phyloP scores from a whole-genome alignment of 2,113 vertebrate species.

The Pongo pygmaeus region DNA sequence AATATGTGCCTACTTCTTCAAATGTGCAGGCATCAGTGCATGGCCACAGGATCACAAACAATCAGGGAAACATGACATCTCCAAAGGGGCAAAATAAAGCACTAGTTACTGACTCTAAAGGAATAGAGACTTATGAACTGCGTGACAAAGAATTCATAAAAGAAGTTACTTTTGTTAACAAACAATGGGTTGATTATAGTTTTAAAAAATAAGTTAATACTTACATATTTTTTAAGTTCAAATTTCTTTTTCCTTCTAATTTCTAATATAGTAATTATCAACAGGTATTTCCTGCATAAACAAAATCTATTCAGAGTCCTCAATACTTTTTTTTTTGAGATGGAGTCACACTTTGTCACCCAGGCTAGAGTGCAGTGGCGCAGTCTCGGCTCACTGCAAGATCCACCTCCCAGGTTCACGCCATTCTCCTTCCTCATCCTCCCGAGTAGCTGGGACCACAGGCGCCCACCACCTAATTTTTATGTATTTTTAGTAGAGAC shows the following conservation, averaged over 20 bases:
- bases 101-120: background rate
- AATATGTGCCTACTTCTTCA: background rate
- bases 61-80: background rate
- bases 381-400: too few relatives aligned
- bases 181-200: background rate
- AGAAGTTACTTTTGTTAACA: background rate
- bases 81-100: background rate
- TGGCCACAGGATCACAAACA: background rate
- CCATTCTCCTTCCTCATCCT: too few relatives aligned
- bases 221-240: background rate
- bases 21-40: background rate
- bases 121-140: background rate
- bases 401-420: too few relatives aligned
- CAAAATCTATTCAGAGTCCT: background rate
- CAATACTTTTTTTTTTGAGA: background rate
- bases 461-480: too few relatives aligned
- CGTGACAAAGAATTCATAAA: background rate
- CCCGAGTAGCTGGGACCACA: too few relatives aligned
- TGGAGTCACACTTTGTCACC: too few relatives aligned
- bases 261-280: background rate
- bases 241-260: conserved; percentile 1
- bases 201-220: background rate
- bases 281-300: background rate
- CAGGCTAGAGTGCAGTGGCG: too few relatives aligned
- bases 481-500: too few relatives aligned